Base-by-base conservation (phyloP, 2,888 invertebrate species). In the Eupithecia abbreviata region DNA sequence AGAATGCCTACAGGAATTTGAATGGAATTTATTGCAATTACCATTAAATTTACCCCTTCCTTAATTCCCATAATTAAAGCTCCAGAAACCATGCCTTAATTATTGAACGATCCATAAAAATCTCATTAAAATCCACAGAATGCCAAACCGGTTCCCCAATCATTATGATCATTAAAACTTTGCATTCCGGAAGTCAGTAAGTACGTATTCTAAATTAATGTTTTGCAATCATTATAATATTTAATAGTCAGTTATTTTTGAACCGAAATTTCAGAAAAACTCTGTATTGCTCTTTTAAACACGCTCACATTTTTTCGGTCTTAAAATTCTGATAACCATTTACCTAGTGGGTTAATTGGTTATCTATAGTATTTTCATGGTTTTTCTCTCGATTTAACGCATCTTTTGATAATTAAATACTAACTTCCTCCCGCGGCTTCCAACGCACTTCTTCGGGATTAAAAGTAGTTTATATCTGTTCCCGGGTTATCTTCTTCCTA, bases 101-200 rank as follows among this genome's bases (percentile, higher is more conserved):
- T 72, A 67, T 41, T 68, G 55, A 73, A 72, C 65, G 67, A 72
- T 68, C 73, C 77, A 78, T 80, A 79, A 81, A 82, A 80, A 45
- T 78, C 82, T 83, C 83, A 81, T 84, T 84, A 84, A 71, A 75
- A 65, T 72, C 80, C 79, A 76, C 75, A 77, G 77, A 83, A 87
- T 84, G 84, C 83, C 83, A 83, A 85, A 87, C 82, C 79, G 80
- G 81, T 82, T 84, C 76, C 81, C 76, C 81, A 83, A 85, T 85
- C 85, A 87, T 86, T 84, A 72, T 66, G 79, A 77, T 86, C 84
- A 82, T 88, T 88, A 88, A 86, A 86, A 85, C 80, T 82, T 77
- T 78, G 81, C 78, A 84, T 84, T 81, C 69, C 71, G 41, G 58
- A 55, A 67, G 18, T 73, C 68, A 68, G 62, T 45, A 18, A 47